Conservation (phyloP, 2,888 invertebrate genomes). For the Melikaiella ostensackeni region DNA sequence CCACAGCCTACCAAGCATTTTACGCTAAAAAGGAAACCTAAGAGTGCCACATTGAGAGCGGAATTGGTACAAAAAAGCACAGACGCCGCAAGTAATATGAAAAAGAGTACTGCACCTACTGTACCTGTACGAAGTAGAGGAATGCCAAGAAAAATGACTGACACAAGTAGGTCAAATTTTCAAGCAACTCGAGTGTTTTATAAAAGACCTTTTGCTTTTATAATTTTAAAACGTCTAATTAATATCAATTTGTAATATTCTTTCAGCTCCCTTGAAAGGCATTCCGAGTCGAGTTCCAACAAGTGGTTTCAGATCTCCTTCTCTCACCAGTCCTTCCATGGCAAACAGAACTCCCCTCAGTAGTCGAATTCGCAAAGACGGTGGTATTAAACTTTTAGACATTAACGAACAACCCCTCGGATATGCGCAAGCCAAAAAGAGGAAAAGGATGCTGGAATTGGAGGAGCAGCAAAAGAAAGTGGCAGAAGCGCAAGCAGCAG, state of each 20-base stretch:
- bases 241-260: not conserved
- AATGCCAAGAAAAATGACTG: slow-evolving; percentile 93
- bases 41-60: slow-evolving; percentile 92
- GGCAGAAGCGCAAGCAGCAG: slow-evolving; percentile 78
- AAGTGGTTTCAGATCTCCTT: slow-evolving; percentile 82
- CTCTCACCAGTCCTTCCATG: slow-evolving; percentile 77
- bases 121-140: slow-evolving; percentile 85
- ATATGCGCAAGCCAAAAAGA: slow-evolving; percentile 90
- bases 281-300: slow-evolving; percentile 90
- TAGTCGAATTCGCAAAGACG: slow-evolving; percentile 83
- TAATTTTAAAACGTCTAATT: slow-evolving; percentile 4
- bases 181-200: not conserved
- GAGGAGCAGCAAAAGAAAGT: slow-evolving; percentile 84
- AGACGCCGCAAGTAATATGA: slow-evolving; percentile 92
- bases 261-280: slow-evolving; percentile 92
- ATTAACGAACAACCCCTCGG: slow-evolving; percentile 95
- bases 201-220: not conserved
- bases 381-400: slow-evolving; percentile 96
- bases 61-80: slow-evolving; percentile 94
- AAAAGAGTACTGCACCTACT: slow-evolving; percentile 92
- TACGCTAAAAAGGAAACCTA: slow-evolving; percentile 94
- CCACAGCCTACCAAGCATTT: slow-evolving; percentile 94
- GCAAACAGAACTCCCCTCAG: slow-evolving; percentile 82
- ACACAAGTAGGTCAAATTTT: slow-evolving; percentile 84
- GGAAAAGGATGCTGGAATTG: slow-evolving; percentile 87